Conservation (phyloP, 37 sponge, comb jelly and placozoan species). For the Halisarca cf. caerulea region DNA sequence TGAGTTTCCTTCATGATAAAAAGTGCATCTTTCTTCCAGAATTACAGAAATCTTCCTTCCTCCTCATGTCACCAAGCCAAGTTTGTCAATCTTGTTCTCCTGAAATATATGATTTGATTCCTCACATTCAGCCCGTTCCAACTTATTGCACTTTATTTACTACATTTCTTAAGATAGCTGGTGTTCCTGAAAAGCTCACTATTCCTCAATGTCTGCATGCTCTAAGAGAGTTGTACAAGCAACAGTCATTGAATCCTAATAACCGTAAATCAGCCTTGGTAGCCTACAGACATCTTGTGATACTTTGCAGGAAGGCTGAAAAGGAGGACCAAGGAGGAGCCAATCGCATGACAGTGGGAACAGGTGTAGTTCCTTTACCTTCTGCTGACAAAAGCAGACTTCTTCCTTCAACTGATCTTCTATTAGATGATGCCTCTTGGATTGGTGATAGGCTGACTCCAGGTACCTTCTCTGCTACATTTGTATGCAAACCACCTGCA, state of each 20-base stretch:
- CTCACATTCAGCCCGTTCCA: neutral
- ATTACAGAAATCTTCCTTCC: neutral
- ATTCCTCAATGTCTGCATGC: neutral
- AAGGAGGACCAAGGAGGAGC: neutral
- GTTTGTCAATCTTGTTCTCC: neutral
- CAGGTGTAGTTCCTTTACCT: slow-evolving; percentile 1
- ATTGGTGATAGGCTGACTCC: neutral
- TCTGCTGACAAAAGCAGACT: neutral
- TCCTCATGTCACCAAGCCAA: neutral
- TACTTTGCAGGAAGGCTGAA: neutral
- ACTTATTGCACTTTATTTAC: neutral
- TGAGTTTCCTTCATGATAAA: neutral
- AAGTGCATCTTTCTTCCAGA: neutral
- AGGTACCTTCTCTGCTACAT: neutral
- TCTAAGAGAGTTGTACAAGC: neutral
- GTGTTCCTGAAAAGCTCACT: neutral
- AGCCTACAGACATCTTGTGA: neutral
- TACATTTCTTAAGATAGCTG: neutral
- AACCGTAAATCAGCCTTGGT: neutral
- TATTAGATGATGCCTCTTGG: slow-evolving; percentile 21
- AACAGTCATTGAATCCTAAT: neutral
- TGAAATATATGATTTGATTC: neutral
- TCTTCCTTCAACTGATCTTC: neutral
- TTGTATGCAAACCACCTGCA: neutral
- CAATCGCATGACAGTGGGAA: neutral